Conservation (phyloP, 2,888 invertebrate genomes). For the Cosmia pyralina region DNA sequence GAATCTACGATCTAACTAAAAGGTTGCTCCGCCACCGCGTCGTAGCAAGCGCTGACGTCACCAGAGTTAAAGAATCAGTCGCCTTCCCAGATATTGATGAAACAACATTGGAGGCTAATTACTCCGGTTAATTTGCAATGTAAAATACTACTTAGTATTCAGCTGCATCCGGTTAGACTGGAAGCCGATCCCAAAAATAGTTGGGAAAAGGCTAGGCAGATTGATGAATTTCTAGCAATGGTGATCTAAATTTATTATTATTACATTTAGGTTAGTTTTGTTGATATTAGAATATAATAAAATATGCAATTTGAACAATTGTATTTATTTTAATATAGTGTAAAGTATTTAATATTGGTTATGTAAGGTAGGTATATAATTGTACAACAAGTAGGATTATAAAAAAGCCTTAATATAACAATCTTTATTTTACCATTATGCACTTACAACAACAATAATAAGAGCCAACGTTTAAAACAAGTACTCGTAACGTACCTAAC, state of each 20-base stretch:
- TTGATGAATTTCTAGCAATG: neutral
- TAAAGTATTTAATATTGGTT: slow-evolving; percentile 47
- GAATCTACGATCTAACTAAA: slow-evolving; percentile 76
- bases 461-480: slow-evolving; percentile 26
- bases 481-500: neutral
- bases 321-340: slow-evolving; percentile 49
- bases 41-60: slow-evolving; percentile 45
- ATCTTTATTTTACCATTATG: slow-evolving; percentile 36
- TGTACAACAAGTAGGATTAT: slow-evolving; percentile 46
- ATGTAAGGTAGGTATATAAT: slow-evolving; percentile 30
- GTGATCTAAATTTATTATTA: slow-evolving; percentile 29
- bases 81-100: slow-evolving; percentile 61
- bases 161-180: no score
- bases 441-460: slow-evolving; percentile 36
- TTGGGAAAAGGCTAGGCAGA: no score
- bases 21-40: slow-evolving; percentile 73
- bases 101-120: slow-evolving; percentile 68
- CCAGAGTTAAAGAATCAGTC: slow-evolving; percentile 28
- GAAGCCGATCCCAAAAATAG: no score
- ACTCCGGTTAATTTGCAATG: slow-evolving; percentile 57
- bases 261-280: slow-evolving; percentile 1
- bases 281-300: slow-evolving; percentile 47
- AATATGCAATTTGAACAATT: slow-evolving; percentile 43
- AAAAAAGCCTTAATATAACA: slow-evolving; percentile 39
- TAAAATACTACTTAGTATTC: no score